phyloP scores from a whole-genome alignment of 2,113 vertebrate species.

The Tachuris rubrigastra region DNA sequence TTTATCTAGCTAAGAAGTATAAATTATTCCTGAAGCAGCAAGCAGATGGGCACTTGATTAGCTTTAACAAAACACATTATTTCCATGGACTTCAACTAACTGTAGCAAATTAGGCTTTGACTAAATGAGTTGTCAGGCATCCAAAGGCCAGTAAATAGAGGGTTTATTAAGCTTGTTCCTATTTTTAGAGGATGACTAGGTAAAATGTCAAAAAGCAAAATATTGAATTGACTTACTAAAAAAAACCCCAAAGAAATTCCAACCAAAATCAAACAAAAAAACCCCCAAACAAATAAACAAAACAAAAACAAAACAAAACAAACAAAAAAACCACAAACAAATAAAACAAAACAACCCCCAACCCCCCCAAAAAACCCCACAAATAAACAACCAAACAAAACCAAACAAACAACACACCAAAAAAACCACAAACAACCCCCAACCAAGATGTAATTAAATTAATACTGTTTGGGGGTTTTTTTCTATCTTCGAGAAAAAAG shows the following conservation, averaged over 20 bases:
- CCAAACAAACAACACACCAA: too few species aligned
- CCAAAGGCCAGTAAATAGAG: not conserved
- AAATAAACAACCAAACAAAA: too few species aligned
- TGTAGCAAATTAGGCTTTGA: not conserved
- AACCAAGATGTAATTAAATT: not conserved
- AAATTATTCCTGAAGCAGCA: slow-evolving; percentile 17
- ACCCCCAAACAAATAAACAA: too few species aligned
- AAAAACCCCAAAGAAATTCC: too few species aligned
- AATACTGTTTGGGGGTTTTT: not conserved
- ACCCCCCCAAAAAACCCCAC: too few species aligned
- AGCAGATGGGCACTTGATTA: slow-evolving; percentile 32
- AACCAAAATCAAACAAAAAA: too few species aligned
- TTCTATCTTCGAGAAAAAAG: not conserved
- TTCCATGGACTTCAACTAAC: not conserved
- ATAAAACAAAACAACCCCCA: too few species aligned
- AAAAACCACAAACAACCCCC: too few species aligned
- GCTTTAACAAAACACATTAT: not conserved
- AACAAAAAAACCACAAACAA: too few species aligned
- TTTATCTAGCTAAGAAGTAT: not conserved
- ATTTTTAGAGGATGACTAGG: not conserved
- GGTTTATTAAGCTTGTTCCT: not conserved
- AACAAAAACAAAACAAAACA: too few species aligned
- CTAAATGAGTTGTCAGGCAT: not conserved
- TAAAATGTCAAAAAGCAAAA: not conserved
- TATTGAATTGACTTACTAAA: not conserved